Evolutionary conservation across 2,797 vertebrate species (phyloP).

Genomic region (Clarias fuscus): DNA sequence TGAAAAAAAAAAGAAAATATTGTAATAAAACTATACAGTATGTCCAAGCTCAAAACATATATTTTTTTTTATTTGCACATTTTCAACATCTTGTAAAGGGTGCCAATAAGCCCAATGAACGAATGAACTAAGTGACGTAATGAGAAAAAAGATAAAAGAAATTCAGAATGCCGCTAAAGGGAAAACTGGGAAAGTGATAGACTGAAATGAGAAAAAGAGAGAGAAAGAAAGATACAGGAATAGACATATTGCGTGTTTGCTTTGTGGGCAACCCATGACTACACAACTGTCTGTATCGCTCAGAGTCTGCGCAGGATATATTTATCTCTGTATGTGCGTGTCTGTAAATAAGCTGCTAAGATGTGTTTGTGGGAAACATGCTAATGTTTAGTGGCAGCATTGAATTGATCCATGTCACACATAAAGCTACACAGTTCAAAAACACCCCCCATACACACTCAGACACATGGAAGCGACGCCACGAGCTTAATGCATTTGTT

Average conservation of each 20-base stretch:
- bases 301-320: constrained; percentile 38
- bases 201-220: constrained; percentile 1
- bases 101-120: background rate
- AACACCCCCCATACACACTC: constrained; percentile 54
- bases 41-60: background rate
- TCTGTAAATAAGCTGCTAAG: constrained; percentile 1
- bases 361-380: background rate
- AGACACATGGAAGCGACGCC: constrained; percentile 20
- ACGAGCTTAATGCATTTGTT: constrained; percentile 1
- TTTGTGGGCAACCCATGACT: constrained; percentile 63
- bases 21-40: background rate
- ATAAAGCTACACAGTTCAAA: background rate
- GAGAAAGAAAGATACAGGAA: constrained; percentile 60
- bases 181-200: constrained; percentile 37
- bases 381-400: constrained; percentile 36
- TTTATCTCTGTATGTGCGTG: constrained; percentile 43
- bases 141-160: background rate
- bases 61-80: background rate
- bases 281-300: constrained; percentile 56
- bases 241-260: constrained; percentile 67
- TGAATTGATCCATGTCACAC: constrained; percentile 29
- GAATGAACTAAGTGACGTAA: background rate
- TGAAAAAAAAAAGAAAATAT: background rate
- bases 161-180: background rate
- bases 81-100: background rate